Conservation (phyloP, 2,113 vertebrate genomes). For the Sorex fumeus region DNA sequence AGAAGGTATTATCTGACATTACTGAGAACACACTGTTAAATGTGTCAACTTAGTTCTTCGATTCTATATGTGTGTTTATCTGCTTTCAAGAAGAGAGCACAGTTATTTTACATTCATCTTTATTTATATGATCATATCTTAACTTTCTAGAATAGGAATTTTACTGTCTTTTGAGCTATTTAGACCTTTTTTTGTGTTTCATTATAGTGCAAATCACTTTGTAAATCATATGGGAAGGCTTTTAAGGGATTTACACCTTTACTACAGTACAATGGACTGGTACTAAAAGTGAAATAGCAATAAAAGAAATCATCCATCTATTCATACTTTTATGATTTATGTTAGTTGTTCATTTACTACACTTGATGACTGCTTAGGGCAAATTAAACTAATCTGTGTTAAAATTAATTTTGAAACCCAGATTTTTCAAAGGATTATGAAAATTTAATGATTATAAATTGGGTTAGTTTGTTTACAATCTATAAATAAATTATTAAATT, state of each 20-base stretch:
- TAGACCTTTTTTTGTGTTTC: constrained; percentile 24
- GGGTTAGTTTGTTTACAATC: not conserved
- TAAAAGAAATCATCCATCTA: constrained; percentile 67
- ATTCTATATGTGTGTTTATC: not conserved
- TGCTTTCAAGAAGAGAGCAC: no score
- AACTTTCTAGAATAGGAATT: not conserved
- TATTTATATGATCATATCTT: not conserved
- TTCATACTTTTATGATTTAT: constrained; percentile 63
- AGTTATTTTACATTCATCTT: constrained; percentile 4
- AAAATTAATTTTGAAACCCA: constrained; percentile 30
- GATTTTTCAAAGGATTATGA: constrained; percentile 45
- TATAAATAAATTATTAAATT: constrained; percentile 51
- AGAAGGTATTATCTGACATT: not conserved
- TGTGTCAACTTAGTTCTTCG: not conserved
- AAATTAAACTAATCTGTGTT: constrained; percentile 52
- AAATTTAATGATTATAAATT: constrained; percentile 26
- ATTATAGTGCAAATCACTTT: not conserved
- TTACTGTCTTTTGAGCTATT: constrained; percentile 52
- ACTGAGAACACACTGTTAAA: not conserved
- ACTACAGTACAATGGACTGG: constrained; percentile 44
- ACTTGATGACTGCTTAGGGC: constrained; percentile 48
- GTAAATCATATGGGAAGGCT: constrained; percentile 52
- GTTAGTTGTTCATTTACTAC: constrained; percentile 58
- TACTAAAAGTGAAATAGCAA: constrained; percentile 48
- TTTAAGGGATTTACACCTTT: constrained; percentile 36